Evolutionary conservation across 2,888 invertebrate genomes (phyloP).

Genomic region (Andrena flavipes): DNA sequence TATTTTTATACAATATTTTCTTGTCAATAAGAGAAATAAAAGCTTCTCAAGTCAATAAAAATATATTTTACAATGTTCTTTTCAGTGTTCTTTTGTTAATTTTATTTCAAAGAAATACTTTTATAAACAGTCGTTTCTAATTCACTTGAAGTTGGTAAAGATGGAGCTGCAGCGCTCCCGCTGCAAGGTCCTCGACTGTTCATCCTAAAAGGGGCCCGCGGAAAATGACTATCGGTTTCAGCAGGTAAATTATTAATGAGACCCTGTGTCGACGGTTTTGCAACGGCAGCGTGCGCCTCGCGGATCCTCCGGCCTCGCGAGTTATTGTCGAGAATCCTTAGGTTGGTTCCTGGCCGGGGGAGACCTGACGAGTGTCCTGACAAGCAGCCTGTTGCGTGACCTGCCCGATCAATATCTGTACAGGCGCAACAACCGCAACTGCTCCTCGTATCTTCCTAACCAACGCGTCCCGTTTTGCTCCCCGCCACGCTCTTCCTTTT

Average conservation of each 20-base stretch:
- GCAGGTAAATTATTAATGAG: conserved; percentile 48
- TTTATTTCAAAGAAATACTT: no score
- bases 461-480: conserved; percentile 29
- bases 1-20: no score
- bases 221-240: conserved; percentile 11
- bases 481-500: background rate
- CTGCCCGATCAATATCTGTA: conserved; percentile 81
- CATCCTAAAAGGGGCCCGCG: background rate
- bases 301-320: conserved; percentile 20
- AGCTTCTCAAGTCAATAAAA: no score
- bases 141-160: no score
- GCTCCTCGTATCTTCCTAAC: conserved; percentile 68
- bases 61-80: no score
- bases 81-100: no score
- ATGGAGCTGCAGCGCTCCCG: no score
- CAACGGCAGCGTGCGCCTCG: background rate
- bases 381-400: conserved; percentile 83
- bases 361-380: conserved; percentile 74
- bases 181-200: no score
- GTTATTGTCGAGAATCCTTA: conserved; percentile 60
- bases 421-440: conserved; percentile 74
- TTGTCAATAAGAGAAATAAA: no score
- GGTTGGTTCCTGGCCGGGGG: conserved; percentile 55
- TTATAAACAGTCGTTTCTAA: no score
- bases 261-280: conserved; percentile 23